phyloP scores from a whole-genome alignment of 1,140 invertebrate genomes.

The Ceratina japonica region DNA sequence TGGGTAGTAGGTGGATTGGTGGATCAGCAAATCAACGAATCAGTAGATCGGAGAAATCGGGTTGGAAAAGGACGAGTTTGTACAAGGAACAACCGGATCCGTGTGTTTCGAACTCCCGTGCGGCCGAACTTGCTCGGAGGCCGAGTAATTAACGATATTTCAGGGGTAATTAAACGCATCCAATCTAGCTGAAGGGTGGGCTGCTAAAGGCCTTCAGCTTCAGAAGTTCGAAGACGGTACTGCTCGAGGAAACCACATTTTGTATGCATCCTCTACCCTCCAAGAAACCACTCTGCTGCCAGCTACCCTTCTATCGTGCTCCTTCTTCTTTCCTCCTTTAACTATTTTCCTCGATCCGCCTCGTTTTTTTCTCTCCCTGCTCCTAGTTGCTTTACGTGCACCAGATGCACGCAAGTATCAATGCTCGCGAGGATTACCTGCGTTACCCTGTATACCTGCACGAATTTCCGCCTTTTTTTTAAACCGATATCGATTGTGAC shows the following conservation, averaged over 20 bases:
- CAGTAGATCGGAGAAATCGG: conserved; percentile 36
- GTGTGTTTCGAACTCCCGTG: conserved; percentile 40
- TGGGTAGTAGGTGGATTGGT: conserved; percentile 25
- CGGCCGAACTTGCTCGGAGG: conserved; percentile 35
- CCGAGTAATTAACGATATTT: conserved; percentile 78
- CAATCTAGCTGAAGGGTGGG: conserved; percentile 71
- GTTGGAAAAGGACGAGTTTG: conserved; percentile 33
- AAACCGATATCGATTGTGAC: too few species aligned
- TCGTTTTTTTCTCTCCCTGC: not conserved
- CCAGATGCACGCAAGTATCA: too few species aligned
- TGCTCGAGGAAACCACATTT: conserved; percentile 70
- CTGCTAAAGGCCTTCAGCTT: conserved; percentile 63
- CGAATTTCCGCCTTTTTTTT: too few species aligned
- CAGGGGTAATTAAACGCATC: conserved; percentile 77
- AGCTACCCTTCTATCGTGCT: conserved; percentile 42
- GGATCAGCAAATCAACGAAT: conserved; percentile 42
- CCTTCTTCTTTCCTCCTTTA: conserved; percentile 38
- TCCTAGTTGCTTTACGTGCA: not conserved
- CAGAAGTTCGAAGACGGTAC: conserved; percentile 65
- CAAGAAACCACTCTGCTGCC: conserved; percentile 46
- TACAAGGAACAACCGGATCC: conserved; percentile 38
- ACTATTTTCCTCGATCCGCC: not conserved
- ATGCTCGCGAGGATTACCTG: too few species aligned
- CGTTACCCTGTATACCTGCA: too few species aligned
- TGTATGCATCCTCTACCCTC: conserved; percentile 60